A percentile compares a stretch with the other conserved stretches of the same genome.
These are phyloP conservation scores for Drosophila macrospina DNA, from an alignment of 2,888 invertebrate species.

Conservation along the genomic window DNA sequence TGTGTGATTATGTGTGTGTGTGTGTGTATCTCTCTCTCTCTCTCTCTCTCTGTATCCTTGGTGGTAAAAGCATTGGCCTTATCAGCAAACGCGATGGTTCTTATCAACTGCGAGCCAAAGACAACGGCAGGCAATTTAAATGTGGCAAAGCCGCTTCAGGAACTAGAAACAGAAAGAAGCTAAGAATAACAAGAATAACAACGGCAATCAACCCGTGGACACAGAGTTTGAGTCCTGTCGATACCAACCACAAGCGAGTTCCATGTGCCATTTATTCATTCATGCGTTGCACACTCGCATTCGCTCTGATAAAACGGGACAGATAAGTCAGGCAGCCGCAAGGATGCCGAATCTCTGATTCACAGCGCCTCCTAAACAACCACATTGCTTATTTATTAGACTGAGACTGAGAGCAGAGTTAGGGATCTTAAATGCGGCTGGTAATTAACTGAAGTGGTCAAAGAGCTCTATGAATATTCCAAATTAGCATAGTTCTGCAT, in stretches of 20 bases:
- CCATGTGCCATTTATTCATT: conserved; percentile 71
- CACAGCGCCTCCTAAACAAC: conserved; percentile 37
- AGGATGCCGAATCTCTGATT: conserved; percentile 71
- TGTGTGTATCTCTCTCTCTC: too few species aligned
- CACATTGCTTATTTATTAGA: conserved; percentile 50
- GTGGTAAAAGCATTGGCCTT: conserved; percentile 43
- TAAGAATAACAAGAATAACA: conserved; percentile 19
- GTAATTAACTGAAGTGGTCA: neutral
- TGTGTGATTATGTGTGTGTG: too few species aligned
- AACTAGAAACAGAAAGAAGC: conserved; percentile 29
- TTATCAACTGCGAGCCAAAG: conserved; percentile 56
- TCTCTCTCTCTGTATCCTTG: conserved; percentile 31
- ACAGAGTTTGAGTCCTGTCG: conserved; percentile 49
- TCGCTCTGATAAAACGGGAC: conserved; percentile 58
- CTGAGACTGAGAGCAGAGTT: neutral
- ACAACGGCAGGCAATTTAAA: conserved; percentile 65
- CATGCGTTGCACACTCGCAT: conserved; percentile 75
- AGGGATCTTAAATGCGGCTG: neutral
- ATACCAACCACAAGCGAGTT: conserved; percentile 41
- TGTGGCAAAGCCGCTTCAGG: conserved; percentile 41
- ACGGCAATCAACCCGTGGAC: conserved; percentile 6
- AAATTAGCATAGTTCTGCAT: too few species aligned
- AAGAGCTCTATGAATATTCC: neutral
- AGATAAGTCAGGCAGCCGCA: conserved; percentile 55
- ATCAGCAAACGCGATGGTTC: conserved; percentile 51